Base-by-base conservation (phyloP, 1,140 invertebrate genomes). In the Drosophila mayri region DNA sequence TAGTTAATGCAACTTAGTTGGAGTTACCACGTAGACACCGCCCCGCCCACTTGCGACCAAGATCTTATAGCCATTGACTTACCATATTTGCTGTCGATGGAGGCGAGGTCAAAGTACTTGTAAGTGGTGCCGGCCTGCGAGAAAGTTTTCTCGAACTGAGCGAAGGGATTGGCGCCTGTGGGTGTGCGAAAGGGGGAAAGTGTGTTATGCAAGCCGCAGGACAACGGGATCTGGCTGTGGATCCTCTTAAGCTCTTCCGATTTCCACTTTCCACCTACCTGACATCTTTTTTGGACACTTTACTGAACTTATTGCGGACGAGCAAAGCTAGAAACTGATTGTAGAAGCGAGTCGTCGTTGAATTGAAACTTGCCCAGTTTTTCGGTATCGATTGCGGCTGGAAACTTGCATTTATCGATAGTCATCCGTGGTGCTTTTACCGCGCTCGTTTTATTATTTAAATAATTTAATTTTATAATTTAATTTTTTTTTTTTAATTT, bases 31-130 rank as follows among this genome's bases (percentile, higher is more conserved):
- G 79, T 76, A 59, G 40, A 2, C 72, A 81, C 0, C 4, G 49
- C 16, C 59, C 44, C 49, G 4, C 71, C 72, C 72, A 37, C 22
- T 46, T 30, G 7, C 8, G 14, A 37, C 32, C 14, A 1, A 25
- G 22, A 72, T 35, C 50, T 40, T 28, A 28, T 14, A 38, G 20
- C 22, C 44, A 84, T 94, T 95, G 94, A 98, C 97, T 95, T 94
- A 98, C 97, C 95, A 95, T 97, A 98, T 94, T 96, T 95, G 65
- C 94, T 91, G 84, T 95, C 94, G 91, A 97, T 93, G 47, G 93
- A 80, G 30, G 94, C 85, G 35, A 98, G 81, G 93, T 98, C 96
- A 93, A 95, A 98, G 90, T 96, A 98, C 65, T 95, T 94, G 81
- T 94, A 97, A 3, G 94, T 93, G 47, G 95, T 95, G 1, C 95